Evolutionary conservation across 2,797 vertebrate species (phyloP), one percentile per base, ranked within the genome.

Genomic region (Garrulus glandarius): DNA sequence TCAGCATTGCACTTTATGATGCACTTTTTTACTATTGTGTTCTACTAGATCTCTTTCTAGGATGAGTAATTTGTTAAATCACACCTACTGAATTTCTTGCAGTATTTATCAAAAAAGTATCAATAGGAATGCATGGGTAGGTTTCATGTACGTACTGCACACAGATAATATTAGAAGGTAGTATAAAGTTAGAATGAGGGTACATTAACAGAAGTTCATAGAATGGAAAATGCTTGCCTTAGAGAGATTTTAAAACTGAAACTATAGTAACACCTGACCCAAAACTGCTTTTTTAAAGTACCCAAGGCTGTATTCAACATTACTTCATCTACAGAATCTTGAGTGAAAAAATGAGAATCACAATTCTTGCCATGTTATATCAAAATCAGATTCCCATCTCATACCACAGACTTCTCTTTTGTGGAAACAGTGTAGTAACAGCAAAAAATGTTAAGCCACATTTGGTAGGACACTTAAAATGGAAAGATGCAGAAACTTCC

Each of bases 91-190:
- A 59, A 87, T 57, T 70, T 85, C 41, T 74, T 22, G 5, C 27
- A 74, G 19, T 41, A 85, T 17, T 11, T 52, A 49, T 23, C 34
- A 77, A 69, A 88, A 79, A 82, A 30, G 9, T 30, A 22, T 29
- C 53, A 49, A 6, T 3, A 55, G 18, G 20, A 87, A 55, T 21
- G 14, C 37, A 76, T 13, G 15, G 20, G 15, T 34, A 65, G 44
- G 14, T 69, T 57, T 72, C 30, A 32, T 1, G 1, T 36, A 47
- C 0, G 0, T 36, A 29, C 8, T 44, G 55, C n/a, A 44, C 17
- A 12, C 3, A 15, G 34, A 10, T 47, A 56, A 12, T 41, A 77
- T 32, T 29, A 84, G 18, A 67, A 80, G 13, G 19, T 6, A 41
- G 26, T 29, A 68, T 20, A 37, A 78, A 79, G 24, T 59, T 37